These are phyloP conservation scores for Bufo gargarizans DNA, from an alignment of 2,113 vertebrate species.

Conservation along the genomic window DNA sequence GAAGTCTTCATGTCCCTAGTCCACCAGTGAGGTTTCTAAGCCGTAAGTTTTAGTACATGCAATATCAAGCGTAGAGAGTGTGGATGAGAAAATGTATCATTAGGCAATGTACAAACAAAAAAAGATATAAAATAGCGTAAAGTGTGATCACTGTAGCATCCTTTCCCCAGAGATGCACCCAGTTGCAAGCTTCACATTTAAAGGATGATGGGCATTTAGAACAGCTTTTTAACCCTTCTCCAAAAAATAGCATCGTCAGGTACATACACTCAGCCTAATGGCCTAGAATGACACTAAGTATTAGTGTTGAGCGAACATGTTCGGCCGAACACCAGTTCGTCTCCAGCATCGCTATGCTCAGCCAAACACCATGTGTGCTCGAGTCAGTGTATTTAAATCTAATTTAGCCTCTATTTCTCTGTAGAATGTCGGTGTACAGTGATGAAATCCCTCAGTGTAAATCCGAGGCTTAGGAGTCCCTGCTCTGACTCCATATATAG, in stretches of 20 bases:
- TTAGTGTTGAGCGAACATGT: too few species aligned
- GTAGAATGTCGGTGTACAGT: too few species aligned
- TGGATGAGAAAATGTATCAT: conserved; percentile 24
- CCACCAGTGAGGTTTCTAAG: conserved; percentile 8
- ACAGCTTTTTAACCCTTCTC: conserved; percentile 54
- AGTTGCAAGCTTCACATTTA: conserved; percentile 67
- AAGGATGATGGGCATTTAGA: conserved; percentile 64
- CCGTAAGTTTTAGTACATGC: conserved; percentile 3
- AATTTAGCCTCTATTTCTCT: too few species aligned
- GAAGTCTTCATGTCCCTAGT: neutral
- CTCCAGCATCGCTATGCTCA: too few species aligned
- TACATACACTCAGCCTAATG: neutral
- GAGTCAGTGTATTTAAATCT: too few species aligned
- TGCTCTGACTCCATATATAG: too few species aligned
- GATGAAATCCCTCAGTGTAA: too few species aligned
- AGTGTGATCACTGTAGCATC: conserved; percentile 63
- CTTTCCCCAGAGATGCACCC: conserved; percentile 60
- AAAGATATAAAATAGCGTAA: conserved; percentile 33
- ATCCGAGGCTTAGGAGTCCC: too few species aligned
- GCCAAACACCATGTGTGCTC: too few species aligned
- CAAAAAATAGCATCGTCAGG: neutral
- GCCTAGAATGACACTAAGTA: neutral
- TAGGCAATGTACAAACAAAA: conserved; percentile 34
- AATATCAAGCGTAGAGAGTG: neutral
- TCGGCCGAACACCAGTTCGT: too few species aligned